These are phyloP conservation scores for Malurus splendens DNA, from an alignment of 2,797 vertebrate species.

Conservation along the genomic window DNA sequence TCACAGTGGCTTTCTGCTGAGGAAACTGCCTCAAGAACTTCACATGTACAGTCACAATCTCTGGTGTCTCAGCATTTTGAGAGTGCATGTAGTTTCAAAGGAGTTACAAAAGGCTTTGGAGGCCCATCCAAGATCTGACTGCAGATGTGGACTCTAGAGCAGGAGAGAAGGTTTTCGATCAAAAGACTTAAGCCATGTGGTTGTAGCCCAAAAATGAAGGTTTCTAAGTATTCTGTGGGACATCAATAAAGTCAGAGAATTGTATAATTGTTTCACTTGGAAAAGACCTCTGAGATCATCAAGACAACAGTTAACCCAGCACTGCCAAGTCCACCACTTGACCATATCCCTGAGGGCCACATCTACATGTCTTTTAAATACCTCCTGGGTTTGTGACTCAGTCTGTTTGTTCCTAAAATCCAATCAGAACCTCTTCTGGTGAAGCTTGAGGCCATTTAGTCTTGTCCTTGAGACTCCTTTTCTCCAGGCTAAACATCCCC, in stretches of 20 bases:
- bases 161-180: neutral
- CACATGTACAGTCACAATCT: neutral
- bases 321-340: neutral
- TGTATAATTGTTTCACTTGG: neutral
- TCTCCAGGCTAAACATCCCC: neutral
- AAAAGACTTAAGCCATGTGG: neutral
- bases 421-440: neutral
- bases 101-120: neutral
- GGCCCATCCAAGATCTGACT: neutral
- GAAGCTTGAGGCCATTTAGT: neutral
- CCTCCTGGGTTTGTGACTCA: neutral
- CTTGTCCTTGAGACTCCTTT: neutral
- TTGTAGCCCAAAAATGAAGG: fast-evolving
- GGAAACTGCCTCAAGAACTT: neutral
- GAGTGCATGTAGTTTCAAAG: neutral
- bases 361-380: neutral
- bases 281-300: neutral
- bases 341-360: neutral
- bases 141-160: neutral
- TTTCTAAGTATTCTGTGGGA: neutral
- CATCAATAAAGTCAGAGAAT: neutral
- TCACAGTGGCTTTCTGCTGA: neutral
- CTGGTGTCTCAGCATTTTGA: neutral
- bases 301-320: neutral
- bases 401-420: neutral